Conservation (phyloP, 2,888 invertebrate genomes). For the Leptura quadrifasciata region DNA sequence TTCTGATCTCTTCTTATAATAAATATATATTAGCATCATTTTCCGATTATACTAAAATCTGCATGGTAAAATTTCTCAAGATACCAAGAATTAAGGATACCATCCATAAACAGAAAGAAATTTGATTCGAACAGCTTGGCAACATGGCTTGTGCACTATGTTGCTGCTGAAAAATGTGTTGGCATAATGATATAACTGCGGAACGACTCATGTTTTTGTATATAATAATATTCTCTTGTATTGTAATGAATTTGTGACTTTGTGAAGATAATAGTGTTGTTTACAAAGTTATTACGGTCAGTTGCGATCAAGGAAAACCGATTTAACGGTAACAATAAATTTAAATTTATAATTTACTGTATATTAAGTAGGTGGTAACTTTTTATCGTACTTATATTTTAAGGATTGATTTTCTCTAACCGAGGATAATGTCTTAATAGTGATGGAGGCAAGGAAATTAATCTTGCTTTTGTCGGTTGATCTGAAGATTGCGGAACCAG, state of each 20-base stretch:
- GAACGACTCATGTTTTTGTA: conserved; percentile 3
- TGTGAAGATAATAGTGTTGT: conserved; percentile 8
- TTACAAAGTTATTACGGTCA: background rate
- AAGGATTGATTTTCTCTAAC: background rate
- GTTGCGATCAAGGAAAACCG: background rate
- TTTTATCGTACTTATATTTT: background rate
- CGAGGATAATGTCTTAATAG: background rate
- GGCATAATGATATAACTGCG: background rate
- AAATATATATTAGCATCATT: too few species aligned
- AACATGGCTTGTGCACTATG: background rate
- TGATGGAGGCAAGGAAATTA: background rate
- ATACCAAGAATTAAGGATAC: too few species aligned
- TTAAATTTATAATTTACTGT: conserved; percentile 6
- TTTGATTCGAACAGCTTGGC: background rate
- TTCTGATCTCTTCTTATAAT: too few species aligned
- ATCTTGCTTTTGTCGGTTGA: background rate
- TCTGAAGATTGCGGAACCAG: background rate
- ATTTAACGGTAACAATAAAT: conserved; percentile 21
- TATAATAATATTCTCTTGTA: background rate
- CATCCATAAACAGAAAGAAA: too few species aligned
- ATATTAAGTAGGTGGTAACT: background rate
- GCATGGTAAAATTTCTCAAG: too few species aligned
- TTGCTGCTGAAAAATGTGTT: background rate
- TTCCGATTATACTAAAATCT: too few species aligned
- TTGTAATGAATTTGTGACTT: conserved; percentile 13